Evolutionary conservation across 2,113 vertebrate species (phyloP).

Genomic region (Mola mola): DNA sequence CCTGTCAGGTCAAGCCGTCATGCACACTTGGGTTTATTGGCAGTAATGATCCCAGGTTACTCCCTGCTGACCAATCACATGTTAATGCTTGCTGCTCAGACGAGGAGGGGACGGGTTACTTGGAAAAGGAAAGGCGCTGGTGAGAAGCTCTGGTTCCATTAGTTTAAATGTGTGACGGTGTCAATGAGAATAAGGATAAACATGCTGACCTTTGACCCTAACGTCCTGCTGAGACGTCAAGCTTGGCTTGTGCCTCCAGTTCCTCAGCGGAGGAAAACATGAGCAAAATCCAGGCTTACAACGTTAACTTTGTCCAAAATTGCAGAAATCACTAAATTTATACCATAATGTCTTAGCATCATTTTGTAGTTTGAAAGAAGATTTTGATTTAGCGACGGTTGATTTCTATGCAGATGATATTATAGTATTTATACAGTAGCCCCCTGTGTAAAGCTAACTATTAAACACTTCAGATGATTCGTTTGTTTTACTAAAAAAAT

Average conservation of each 20-base stretch:
- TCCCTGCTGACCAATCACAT: slow-evolving; percentile 71
- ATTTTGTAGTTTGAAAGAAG: too few species aligned
- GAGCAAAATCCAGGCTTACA: not conserved
- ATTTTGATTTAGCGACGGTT: too few species aligned
- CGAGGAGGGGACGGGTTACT: slow-evolving; percentile 18
- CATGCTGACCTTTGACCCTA: slow-evolving; percentile 29
- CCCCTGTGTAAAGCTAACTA: too few species aligned
- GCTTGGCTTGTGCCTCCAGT: slow-evolving; percentile 8
- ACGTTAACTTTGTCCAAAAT: too few species aligned
- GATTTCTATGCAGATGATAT: too few species aligned
- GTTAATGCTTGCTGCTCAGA: slow-evolving; percentile 50
- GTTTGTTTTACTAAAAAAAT: too few species aligned
- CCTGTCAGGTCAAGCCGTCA: slow-evolving; percentile 62
- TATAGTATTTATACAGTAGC: too few species aligned
- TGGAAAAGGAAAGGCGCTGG: slow-evolving; percentile 36
- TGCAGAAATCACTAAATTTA: too few species aligned
- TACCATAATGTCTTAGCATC: too few species aligned
- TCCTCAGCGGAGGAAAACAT: not conserved
- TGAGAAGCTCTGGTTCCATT: slow-evolving; percentile 9
- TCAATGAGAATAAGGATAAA: slow-evolving; percentile 16
- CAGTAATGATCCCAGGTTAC: slow-evolving; percentile 64
- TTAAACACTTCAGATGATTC: too few species aligned
- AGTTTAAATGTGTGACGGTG: slow-evolving; percentile 22
- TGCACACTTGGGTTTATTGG: slow-evolving; percentile 60
- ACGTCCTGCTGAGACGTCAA: slow-evolving; percentile 10